Conservation (phyloP, 2,888 invertebrate species). For the Auanema sp. region DNA sequence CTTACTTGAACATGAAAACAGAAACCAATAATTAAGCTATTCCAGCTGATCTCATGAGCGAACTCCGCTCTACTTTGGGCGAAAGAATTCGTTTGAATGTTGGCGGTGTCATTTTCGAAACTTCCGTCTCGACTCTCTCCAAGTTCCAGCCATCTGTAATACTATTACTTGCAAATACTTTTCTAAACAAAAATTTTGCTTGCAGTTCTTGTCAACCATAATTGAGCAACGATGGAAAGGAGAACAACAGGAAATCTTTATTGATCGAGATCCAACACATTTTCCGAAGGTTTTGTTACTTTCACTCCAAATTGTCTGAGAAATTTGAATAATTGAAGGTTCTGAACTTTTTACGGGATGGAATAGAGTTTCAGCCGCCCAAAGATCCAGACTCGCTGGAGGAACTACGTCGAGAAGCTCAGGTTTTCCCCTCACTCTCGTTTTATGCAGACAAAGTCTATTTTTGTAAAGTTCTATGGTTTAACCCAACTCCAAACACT, state of each 20-base stretch:
- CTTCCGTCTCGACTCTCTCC: constrained; percentile 42
- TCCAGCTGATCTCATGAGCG: constrained; percentile 15
- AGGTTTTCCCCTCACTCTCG: constrained; percentile 26
- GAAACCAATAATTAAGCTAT: not conserved
- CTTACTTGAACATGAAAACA: not conserved
- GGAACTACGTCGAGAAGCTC: constrained; percentile 51
- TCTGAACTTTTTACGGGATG: constrained; percentile 51
- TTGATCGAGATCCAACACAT: constrained; percentile 54
- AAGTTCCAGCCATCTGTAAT: constrained; percentile 41
- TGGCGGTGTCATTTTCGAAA: constrained; percentile 54
- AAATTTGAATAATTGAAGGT: constrained; percentile 20
- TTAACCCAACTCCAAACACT: constrained; percentile 38
- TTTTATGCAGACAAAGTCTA: not conserved
- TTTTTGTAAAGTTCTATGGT: constrained; percentile 47
- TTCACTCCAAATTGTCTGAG: not conserved
- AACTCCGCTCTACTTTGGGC: constrained; percentile 10
- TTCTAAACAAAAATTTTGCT: not conserved
- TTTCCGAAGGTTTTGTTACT: constrained; percentile 32
- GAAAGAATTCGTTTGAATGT: constrained; percentile 49
- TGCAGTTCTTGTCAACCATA: constrained; percentile 46
- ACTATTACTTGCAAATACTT: constrained; percentile 2
- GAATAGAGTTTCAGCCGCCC: constrained; percentile 40
- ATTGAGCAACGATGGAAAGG: constrained; percentile 47
- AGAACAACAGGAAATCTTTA: constrained; percentile 44
- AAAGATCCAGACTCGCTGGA: constrained; percentile 43